Evolutionary conservation across 1,140 invertebrate genomes (phyloP).

Genomic region (Coptotermes formosanus): DNA sequence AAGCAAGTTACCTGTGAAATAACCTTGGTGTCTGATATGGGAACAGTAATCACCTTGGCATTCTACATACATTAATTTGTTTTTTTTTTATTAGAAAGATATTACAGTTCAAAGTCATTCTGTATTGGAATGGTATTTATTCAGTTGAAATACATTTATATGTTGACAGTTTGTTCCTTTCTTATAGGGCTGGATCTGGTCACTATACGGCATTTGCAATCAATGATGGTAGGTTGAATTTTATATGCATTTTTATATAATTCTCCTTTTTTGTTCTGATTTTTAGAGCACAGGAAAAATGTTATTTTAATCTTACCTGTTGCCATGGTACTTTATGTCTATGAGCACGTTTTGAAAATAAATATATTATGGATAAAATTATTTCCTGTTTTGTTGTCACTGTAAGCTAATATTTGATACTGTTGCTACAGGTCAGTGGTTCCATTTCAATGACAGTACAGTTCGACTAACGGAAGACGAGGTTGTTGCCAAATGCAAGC

Average conservation of each 20-base stretch:
- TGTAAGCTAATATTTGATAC: background rate
- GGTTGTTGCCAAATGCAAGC: constrained; percentile 75
- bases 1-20: too few species aligned
- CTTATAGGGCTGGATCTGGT: constrained; percentile 72
- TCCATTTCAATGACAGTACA: constrained; percentile 86
- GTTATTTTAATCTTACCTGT: background rate
- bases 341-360: background rate
- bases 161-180: background rate
- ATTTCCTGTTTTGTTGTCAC: background rate
- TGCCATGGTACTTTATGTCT: background rate
- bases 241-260: background rate
- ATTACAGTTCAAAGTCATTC: too few species aligned
- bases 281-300: background rate
- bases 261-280: background rate
- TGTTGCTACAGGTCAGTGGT: constrained; percentile 64
- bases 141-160: too few species aligned
- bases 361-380: background rate
- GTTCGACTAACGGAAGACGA: constrained; percentile 69
- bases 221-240: constrained; percentile 59
- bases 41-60: too few species aligned
- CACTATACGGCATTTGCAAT: constrained; percentile 85
- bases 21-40: too few species aligned
- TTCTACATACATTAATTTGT: too few species aligned
- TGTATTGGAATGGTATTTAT: too few species aligned
- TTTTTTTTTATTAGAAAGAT: too few species aligned